Base-by-base conservation (phyloP, 2,888 invertebrate species). In the Hirtodrosophila cameraria region DNA sequence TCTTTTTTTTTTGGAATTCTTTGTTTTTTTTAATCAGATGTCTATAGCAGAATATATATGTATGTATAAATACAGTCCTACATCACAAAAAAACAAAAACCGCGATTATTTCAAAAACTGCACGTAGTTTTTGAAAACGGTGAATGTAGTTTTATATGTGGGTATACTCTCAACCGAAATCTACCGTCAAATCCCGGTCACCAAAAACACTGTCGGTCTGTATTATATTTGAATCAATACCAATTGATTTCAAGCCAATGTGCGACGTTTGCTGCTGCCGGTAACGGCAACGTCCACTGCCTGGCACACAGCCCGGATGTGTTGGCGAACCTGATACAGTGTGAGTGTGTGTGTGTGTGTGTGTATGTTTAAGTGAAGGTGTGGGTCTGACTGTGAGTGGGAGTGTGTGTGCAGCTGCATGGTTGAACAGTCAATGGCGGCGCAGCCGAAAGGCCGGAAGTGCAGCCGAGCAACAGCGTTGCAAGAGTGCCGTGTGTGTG, bases 361-460 rank as follows among this genome's bases (percentile, higher is more conserved):
- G 28, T 33, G 36, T 46, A 38, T 25, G 49, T 30, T 28, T 18
- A n/a, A n/a, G 12, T 16, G 23, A 23, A 30, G 7, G 35, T 33
- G 33, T 33, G 18, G 8, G 30, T 38, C 11, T n/a, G 2, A 20
- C 11, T 49, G 23, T 36, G 36, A 27, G 12, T 58, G 7, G 46
- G 23, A 48, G 23, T 59, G 23, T 50, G 42, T 39, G 49, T 43
- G 62, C 52, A 60, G 46, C 63, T 65, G 71, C 70, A 74, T 63
- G 76, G 73, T 66, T 85, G 79, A 79, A 78, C 83, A 80, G 83
- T 72, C 79, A 82, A 75, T 82, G 83, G 64, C 62, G 69, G 52
- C 54, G 77, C 58, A 63, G 70, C 55, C 69, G 54, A 70, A 72
- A 77, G 78, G 39, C 79, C 85, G 86, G 79, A 80, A 78, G 79